Evolutionary conservation across 1,140 invertebrate species (phyloP).

Genomic region (Trichoplusia ni): DNA sequence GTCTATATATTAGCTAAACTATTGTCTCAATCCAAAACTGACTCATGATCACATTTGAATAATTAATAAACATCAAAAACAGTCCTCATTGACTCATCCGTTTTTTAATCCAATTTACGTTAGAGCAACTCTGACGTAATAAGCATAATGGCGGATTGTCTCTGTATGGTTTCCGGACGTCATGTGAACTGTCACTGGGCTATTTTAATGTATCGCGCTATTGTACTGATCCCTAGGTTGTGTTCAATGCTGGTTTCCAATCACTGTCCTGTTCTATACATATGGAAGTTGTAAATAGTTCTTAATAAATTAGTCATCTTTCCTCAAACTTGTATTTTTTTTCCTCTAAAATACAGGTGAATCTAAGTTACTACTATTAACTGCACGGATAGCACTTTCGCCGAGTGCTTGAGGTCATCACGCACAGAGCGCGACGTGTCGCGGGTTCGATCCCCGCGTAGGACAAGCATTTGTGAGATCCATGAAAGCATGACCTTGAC

Average conservation of each 20-base stretch:
- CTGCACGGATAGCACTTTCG: no score
- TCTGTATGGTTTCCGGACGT: not conserved
- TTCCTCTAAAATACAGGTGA: no score
- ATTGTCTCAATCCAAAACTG: no score
- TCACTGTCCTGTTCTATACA: slow-evolving; percentile 21
- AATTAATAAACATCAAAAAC: no score
- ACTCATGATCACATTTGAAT: no score
- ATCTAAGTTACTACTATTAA: no score
- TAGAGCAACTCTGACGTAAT: not conserved
- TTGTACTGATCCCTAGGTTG: slow-evolving; percentile 20
- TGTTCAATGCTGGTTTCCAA: slow-evolving; percentile 30
- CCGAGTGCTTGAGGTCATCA: no score
- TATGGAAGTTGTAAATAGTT: slow-evolving; percentile 45
- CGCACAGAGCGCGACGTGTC: no score
- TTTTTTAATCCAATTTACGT: not conserved
- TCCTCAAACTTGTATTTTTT: slow-evolving; percentile 8
- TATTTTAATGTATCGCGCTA: not conserved
- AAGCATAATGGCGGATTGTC: not conserved
- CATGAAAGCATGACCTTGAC: no score
- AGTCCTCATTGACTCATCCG: slow-evolving; percentile 1
- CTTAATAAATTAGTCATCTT: slow-evolving; percentile 42
- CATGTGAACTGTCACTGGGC: not conserved
- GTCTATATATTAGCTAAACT: no score
- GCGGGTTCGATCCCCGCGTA: no score
- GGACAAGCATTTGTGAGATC: no score